phyloP scores from a whole-genome alignment of 2,888 invertebrate species.

The Actias luna region DNA sequence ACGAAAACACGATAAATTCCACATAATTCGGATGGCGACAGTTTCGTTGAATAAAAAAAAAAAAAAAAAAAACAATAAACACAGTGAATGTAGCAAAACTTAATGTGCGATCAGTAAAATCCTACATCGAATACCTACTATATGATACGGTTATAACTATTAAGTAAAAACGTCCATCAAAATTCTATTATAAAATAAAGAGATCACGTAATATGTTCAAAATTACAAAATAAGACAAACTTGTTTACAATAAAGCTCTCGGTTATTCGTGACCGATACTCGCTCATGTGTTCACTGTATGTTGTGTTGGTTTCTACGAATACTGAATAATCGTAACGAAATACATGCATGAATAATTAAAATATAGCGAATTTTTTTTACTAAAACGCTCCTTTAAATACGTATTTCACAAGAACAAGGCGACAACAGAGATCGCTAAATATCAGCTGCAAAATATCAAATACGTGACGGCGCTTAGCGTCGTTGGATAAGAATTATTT shows the following conservation, averaged over 20 bases:
- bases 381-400: no score
- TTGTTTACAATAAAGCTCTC: conserved; percentile 75
- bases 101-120: conserved; percentile 58
- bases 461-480: no score
- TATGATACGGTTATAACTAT: conserved; percentile 72
- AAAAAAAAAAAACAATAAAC: conserved; percentile 33
- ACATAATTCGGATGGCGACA: conserved; percentile 60
- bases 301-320: conserved; percentile 52
- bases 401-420: no score
- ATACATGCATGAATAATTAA: no score
- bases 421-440: no score
- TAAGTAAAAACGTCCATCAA: conserved; percentile 81
- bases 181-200: conserved; percentile 78
- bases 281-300: conserved; percentile 47
- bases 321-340: conserved; percentile 32
- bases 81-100: conserved; percentile 51
- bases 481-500: no score
- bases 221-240: conserved; percentile 72
- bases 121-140: conserved; percentile 65
- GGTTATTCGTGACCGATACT: conserved; percentile 59
- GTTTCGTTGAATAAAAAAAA: conserved; percentile 45
- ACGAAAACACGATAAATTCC: conserved; percentile 28
- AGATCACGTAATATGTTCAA: conserved; percentile 71
- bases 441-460: no score
- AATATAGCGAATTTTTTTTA: conserved; percentile 10